Evolutionary conservation across 2,113 vertebrate species (phyloP).

Genomic region (Apteryx owenii): DNA sequence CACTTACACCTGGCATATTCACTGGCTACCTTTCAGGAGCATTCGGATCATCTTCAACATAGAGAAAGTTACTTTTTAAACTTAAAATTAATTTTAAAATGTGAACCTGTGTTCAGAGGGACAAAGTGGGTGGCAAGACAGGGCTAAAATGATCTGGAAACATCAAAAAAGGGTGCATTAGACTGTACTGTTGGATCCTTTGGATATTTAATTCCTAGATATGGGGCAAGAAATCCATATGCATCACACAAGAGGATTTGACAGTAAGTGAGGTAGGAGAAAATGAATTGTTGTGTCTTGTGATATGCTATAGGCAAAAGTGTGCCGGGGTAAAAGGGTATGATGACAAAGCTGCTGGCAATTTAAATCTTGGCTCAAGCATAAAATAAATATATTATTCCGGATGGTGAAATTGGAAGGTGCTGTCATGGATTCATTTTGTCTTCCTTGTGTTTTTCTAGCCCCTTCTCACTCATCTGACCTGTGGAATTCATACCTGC

Average conservation of each 20-base stretch:
- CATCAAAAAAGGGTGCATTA: background rate
- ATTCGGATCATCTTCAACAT: background rate
- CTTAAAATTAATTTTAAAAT: background rate
- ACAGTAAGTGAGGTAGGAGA: slow-evolving; percentile 9
- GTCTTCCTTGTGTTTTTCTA: slow-evolving; percentile 19
- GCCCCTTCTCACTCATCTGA: slow-evolving; percentile 6
- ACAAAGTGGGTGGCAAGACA: accelerated
- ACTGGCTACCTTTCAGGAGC: background rate
- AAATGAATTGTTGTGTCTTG: slow-evolving; percentile 54
- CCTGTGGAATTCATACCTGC: background rate
- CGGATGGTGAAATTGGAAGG: slow-evolving; percentile 54
- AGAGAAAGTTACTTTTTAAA: background rate
- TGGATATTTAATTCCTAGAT: slow-evolving; percentile 16
- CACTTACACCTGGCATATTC: background rate
- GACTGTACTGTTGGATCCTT: background rate
- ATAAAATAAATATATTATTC: slow-evolving; percentile 57
- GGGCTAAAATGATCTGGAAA: background rate
- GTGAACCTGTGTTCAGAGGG: background rate
- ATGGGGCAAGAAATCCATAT: slow-evolving; percentile 16
- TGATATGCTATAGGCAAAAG: slow-evolving; percentile 28
- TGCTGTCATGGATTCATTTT: slow-evolving; percentile 25
- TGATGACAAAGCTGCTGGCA: slow-evolving; percentile 68
- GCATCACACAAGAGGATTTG: background rate
- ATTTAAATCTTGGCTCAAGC: slow-evolving; percentile 52
- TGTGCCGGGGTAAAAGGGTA: slow-evolving; percentile 42